Evolutionary conservation across 2,113 vertebrate species (phyloP).

Genomic region (Planiliza haematocheilus): DNA sequence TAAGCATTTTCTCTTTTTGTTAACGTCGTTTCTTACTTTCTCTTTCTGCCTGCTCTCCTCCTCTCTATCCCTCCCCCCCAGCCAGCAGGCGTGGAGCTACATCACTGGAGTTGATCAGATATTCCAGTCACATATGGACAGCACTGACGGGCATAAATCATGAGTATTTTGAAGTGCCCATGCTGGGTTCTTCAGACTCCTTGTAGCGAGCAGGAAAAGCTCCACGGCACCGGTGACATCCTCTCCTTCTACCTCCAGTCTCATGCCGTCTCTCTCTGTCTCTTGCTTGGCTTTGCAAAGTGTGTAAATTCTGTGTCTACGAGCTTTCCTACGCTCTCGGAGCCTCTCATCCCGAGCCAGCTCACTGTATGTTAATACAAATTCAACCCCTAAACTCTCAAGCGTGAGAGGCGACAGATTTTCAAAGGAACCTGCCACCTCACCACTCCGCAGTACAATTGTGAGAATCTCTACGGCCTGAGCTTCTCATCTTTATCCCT

Average conservation of each 20-base stretch:
- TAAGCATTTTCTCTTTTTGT: slow-evolving; percentile 4
- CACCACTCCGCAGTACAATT: slow-evolving; percentile 22
- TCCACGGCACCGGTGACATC: slow-evolving; percentile 52
- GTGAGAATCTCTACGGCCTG: slow-evolving; percentile 31
- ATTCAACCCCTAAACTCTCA: slow-evolving; percentile 17
- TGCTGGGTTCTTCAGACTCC: slow-evolving; percentile 58
- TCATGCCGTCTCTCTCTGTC: slow-evolving; percentile 40
- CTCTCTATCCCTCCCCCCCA: slow-evolving; percentile 23
- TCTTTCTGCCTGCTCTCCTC: slow-evolving; percentile 13
- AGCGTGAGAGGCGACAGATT: slow-evolving; percentile 43
- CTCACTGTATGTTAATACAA: slow-evolving; percentile 48
- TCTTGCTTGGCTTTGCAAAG: slow-evolving; percentile 28
- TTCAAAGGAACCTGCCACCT: slow-evolving; percentile 34
- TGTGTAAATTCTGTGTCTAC: slow-evolving; percentile 36
- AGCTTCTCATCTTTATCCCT: slow-evolving; percentile 20
- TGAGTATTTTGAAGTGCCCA: slow-evolving; percentile 75
- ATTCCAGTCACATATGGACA: slow-evolving; percentile 74
- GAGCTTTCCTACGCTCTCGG: background rate
- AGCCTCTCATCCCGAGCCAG: slow-evolving; percentile 42
- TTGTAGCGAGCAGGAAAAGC: slow-evolving; percentile 50
- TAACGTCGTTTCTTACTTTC: slow-evolving; percentile 16
- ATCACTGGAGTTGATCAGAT: slow-evolving; percentile 65
- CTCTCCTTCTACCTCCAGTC: slow-evolving; percentile 31
- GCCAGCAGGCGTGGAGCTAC: slow-evolving; percentile 33
- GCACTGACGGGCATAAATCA: slow-evolving; percentile 73